Evolutionary conservation across 1,140 invertebrate species (phyloP).

Genomic region (Leptestheria dahalacensis): DNA sequence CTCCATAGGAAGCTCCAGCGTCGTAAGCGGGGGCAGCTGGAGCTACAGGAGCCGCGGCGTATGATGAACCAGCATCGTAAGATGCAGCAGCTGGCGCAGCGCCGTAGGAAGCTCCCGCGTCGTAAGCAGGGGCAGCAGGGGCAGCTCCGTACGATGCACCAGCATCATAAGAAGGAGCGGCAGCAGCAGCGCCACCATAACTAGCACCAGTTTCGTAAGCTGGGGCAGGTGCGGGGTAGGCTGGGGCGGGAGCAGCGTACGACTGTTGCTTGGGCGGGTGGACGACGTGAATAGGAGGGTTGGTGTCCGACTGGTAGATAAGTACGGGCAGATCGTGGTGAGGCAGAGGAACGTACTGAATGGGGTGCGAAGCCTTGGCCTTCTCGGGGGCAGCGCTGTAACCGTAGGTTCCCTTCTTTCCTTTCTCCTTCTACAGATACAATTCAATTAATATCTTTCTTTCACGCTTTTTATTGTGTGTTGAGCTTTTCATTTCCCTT

Average conservation of each 20-base stretch:
- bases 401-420: constrained; percentile 5
- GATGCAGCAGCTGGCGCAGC: neutral
- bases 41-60: constrained; percentile 5
- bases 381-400: constrained; percentile 16
- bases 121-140: constrained; percentile 11
- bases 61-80: constrained; percentile 11
- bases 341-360: constrained; percentile 32
- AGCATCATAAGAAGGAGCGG: constrained; percentile 12
- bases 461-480: neutral
- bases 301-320: constrained; percentile 28
- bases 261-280: constrained; percentile 19
- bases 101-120: neutral
- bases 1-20: constrained; percentile 5
- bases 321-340: constrained; percentile 31
- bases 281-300: constrained; percentile 29
- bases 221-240: constrained; percentile 13
- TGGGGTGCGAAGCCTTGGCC: constrained; percentile 19
- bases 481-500: neutral
- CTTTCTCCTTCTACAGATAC: constrained; percentile 7
- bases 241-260: constrained; percentile 13
- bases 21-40: neutral
- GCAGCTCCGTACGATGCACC: neutral
- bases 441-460: neutral
- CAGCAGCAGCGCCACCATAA: constrained; percentile 7
- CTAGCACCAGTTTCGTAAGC: constrained; percentile 1